phyloP scores from a whole-genome alignment of 2,113 vertebrate species.

The Odontophorus gujanensis region DNA sequence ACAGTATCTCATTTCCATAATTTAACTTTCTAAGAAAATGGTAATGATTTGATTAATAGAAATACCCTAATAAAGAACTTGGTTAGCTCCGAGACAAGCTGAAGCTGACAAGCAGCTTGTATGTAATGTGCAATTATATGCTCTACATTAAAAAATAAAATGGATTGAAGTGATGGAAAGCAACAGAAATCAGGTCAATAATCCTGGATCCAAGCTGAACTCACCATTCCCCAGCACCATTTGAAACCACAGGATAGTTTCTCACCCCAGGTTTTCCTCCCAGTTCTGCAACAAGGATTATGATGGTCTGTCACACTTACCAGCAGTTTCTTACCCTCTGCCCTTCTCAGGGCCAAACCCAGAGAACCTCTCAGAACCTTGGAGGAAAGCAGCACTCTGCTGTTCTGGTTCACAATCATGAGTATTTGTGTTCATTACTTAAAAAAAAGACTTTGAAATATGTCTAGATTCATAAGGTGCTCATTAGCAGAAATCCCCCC shows the following conservation, averaged over 20 bases:
- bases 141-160: constrained; percentile 10
- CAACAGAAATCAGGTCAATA: background rate
- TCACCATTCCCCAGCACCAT: background rate
- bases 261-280: background rate
- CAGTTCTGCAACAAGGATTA: background rate
- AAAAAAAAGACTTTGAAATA: background rate
- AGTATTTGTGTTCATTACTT: background rate
- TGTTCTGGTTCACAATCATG: background rate
- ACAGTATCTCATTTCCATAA: background rate
- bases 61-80: background rate
- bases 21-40: no score
- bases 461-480: background rate
- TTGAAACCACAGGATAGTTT: background rate
- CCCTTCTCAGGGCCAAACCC: background rate
- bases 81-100: background rate
- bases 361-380: fast-evolving
- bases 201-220: background rate
- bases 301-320: background rate
- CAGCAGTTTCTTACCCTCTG: background rate
- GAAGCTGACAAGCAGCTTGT: background rate
- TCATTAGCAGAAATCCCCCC: background rate
- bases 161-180: background rate
- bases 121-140: background rate
- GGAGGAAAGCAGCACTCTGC: background rate
- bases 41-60: constrained; percentile 2